Conservation (phyloP, 2,888 invertebrate species). For the Campoletis raptor region DNA sequence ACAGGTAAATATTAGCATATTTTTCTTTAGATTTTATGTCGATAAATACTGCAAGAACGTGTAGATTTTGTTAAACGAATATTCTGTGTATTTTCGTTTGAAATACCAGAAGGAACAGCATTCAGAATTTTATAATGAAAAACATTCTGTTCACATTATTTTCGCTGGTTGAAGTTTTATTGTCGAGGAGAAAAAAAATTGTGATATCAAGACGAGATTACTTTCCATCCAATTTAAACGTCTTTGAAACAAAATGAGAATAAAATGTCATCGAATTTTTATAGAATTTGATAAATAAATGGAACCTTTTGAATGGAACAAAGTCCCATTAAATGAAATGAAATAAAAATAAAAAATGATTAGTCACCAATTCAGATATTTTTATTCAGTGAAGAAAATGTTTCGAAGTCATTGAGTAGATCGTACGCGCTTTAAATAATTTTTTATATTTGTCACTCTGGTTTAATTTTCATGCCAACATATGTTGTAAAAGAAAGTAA, state of each 20-base stretch:
- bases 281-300: neutral
- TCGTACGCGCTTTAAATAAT: neutral
- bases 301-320: neutral
- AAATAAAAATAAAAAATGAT: neutral
- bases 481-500: slow-evolving; percentile 13
- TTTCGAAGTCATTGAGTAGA: neutral
- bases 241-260: neutral
- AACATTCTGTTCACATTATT: neutral
- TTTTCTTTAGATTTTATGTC: neutral
- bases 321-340: neutral
- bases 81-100: neutral
- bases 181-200: neutral
- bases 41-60: neutral
- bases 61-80: neutral
- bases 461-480: neutral
- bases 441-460: neutral
- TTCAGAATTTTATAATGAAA: neutral
- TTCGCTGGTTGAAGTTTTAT: neutral
- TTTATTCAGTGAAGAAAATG: neutral
- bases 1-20: neutral
- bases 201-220: neutral
- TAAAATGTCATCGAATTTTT: neutral
- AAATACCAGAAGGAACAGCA: neutral
- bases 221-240: neutral
- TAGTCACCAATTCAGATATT: no score